Base-by-base conservation (phyloP, 2,888 invertebrate genomes). In the Euproctis similis region DNA sequence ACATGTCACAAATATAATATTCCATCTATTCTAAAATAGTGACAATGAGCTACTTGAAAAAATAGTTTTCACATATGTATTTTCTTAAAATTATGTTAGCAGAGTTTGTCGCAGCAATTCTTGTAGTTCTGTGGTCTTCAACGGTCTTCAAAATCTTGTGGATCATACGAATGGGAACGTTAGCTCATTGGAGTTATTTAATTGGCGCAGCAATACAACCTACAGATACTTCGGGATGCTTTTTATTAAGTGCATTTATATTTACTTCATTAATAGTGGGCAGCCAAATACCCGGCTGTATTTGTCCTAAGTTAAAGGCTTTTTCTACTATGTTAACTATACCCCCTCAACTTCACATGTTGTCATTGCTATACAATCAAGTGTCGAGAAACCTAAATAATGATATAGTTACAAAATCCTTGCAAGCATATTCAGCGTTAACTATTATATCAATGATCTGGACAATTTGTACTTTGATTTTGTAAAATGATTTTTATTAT, bases 171-270 rank as follows among this genome's bases (percentile, higher is more conserved):
- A 42, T 68, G 18, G 63, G 58, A 9, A 50, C 63, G 4, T 39
- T 74, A 21, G 68, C 63, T 8, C 71, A 74, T 28, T 75, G 73
- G 73, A 69, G 73, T 31, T 69, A 68, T 26, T 37, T 70, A 2
- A 28, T 75, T 18, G 72, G 68, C 8, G 42, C 46, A n/a, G 37
- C 54, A 3, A 7, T 70, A 5, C 66, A 50, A 9, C 62, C 69
- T 4, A 30, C 44, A 23, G 48, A 62, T 22, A 4, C 33, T 1
- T 41, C 45, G 16, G 42, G 48, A 26, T 50, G 47, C 17, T 12
- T 65, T 2, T 39, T 55, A 1, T 12, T 64, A 5, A 59, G 57
- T 27, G 38, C 43, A 6, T 34, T 49, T 3, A 28, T 72, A 22
- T 71, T 72, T 30, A 22, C 43, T 25, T 49, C 67, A 8, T 50